Percentiles rank a stretch among this genome's conserved stretches.
Evolutionary conservation across 2,113 vertebrate genomes (phyloP).

Genomic region (Myotis yumanensis): DNA sequence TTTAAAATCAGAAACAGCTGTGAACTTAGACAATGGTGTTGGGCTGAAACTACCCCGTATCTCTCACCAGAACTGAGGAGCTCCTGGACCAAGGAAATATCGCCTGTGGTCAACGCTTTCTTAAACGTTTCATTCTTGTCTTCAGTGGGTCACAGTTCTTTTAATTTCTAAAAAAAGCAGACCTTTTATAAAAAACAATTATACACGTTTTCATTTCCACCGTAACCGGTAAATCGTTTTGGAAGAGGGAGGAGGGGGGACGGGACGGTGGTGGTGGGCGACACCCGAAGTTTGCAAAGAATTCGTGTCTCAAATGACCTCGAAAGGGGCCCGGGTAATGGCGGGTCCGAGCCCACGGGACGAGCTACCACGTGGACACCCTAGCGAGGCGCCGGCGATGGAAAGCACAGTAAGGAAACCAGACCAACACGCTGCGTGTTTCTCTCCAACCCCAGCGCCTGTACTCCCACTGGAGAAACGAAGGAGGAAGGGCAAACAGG

Average conservation of each 20-base stretch:
- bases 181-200: not conserved
- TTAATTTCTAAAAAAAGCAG: constrained; percentile 75
- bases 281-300: too few relatives aligned
- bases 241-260: too few relatives aligned
- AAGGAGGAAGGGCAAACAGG: not conserved
- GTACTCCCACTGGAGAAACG: not conserved
- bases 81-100: constrained; percentile 84
- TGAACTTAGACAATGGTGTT: not conserved
- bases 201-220: not conserved
- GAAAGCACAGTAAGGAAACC: not conserved
- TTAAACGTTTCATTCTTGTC: constrained; percentile 86
- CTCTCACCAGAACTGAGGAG: constrained; percentile 88
- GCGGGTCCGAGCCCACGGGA: not conserved
- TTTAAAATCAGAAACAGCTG: not conserved
- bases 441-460: not conserved
- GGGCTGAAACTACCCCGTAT: not conserved
- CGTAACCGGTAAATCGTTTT: too few relatives aligned
- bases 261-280: too few relatives aligned
- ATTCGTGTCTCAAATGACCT: too few relatives aligned
- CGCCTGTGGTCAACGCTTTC: constrained; percentile 87
- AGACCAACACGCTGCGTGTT: not conserved
- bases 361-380: not conserved
- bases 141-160: constrained; percentile 57
- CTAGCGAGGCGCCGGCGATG: not conserved
- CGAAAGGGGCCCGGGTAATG: too few relatives aligned